A percentile compares a stretch with the other conserved stretches of the same genome.
These are phyloP conservation scores for Morelia viridis DNA, from an alignment of 2,797 vertebrate genomes.

Conservation along the genomic window DNA sequence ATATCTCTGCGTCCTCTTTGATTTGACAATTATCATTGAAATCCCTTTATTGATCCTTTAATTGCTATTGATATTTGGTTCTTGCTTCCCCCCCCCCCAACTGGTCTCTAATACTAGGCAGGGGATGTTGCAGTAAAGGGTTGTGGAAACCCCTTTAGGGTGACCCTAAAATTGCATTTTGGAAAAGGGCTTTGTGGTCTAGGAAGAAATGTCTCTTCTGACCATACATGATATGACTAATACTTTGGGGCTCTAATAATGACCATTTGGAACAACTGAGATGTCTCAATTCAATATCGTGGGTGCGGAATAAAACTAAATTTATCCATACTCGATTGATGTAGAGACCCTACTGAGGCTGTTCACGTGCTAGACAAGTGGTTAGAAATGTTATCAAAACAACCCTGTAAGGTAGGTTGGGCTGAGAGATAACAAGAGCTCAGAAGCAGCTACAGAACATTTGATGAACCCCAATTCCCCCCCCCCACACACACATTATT, in stretches of 20 bases:
- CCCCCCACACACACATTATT: neutral
- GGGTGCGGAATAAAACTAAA: neutral
- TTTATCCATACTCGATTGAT: neutral
- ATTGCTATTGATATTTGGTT: neutral
- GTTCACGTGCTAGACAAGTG: neutral
- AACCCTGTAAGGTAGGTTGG: neutral
- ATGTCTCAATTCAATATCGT: neutral
- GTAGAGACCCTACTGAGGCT: neutral
- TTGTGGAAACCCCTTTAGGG: neutral
- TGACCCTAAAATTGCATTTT: neutral
- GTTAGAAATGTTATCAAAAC: neutral
- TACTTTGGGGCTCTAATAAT: neutral
- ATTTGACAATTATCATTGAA: conserved; percentile 58
- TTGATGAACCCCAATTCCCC: neutral
- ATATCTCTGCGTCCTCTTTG: conserved; percentile 62
- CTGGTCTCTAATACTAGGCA: neutral
- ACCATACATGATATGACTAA: neutral
- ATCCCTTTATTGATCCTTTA: conserved; percentile 28
- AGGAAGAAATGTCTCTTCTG: neutral
- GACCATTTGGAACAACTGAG: neutral
- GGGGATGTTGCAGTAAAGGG: neutral
- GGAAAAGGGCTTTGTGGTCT: neutral
- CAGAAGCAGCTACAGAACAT: neutral
- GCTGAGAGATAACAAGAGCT: neutral
- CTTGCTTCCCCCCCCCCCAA: neutral